Base-by-base conservation (phyloP, 2,888 invertebrate genomes). In the Lycocerus yunnanus region DNA sequence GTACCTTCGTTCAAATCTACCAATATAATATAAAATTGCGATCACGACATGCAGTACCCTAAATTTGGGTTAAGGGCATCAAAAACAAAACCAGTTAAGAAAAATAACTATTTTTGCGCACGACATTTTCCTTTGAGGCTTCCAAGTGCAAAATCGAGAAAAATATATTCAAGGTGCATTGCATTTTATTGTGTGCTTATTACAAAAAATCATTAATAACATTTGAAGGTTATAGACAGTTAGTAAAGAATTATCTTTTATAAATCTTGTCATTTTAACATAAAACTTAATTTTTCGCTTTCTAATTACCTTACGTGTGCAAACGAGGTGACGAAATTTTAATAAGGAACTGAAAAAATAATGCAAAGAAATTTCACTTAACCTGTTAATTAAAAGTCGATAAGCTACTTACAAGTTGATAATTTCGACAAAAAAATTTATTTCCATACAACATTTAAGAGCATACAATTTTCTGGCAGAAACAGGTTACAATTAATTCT, bases 31-130 rank as follows among this genome's bases (percentile, higher is more conserved):
- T 6, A 63, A 63, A 63, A 63, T 63, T 63, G 61, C 61, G 61
- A 63, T 63, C 61, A 63, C 61, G 61, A 63, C 20, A 63, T 63
- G 61, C 61, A 63, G 16, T 20, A 63, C 61, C 61, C 61, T 20
- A 69, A 60, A 72, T 72, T 72, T 72, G 58, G 72, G 72, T 72
- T 72, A 72, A 72, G 72, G 72, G 72, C 72, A 66, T 63, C 68
- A 15, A 61, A 68, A 72, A 66, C 18, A 71, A 70, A 71, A 71
- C 66, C 58, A 71, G 66, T 70, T 66, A 24, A 43, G 66, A 27
- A 66, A 65, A 65, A 63, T 59, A 60, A 68, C 43, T 43, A 68
- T 24, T 68, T 68, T 68, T 60, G 60, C 18, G 60, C 68, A 68
- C 68, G 68, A 68, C 68, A 68, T 43, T 43, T 43, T 43, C 43